phyloP scores from a whole-genome alignment of 1,140 invertebrate genomes.

The Hypsibius dujardini region DNA sequence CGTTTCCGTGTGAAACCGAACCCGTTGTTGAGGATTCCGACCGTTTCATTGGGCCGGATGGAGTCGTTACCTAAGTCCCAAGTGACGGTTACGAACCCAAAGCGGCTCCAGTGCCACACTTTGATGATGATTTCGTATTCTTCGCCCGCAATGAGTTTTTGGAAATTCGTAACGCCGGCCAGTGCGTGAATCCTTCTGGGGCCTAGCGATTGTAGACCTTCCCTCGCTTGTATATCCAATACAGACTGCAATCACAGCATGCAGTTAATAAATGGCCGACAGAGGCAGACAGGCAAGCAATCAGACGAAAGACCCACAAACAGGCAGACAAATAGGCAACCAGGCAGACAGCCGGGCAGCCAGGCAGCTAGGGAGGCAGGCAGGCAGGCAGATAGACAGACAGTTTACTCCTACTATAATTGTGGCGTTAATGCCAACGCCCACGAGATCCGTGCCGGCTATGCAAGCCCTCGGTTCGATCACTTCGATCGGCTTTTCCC shows the following conservation, averaged over 20 bases:
- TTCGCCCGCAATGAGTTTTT: not conserved
- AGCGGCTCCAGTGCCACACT: constrained; percentile 3
- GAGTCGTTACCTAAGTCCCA: not conserved
- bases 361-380: no score
- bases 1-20: not conserved
- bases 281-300: no score
- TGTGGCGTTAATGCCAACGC: not conserved
- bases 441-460: constrained; percentile 4
- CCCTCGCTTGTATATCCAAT: no score
- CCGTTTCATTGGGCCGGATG: not conserved
- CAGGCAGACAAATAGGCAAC: no score
- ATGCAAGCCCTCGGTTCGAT: not conserved
- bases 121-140: not conserved
- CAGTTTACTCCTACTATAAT: not conserved
- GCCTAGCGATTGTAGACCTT: no score
- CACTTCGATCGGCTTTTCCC: not conserved
- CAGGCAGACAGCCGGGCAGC: no score
- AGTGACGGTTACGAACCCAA: not conserved
- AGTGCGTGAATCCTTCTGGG: no score
- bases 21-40: not conserved
- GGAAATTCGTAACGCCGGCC: no score
- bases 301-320: no score
- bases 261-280: no score
- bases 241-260: no score
- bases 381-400: no score